These are phyloP conservation scores for Aphodius sticticus DNA, from an alignment of 2,888 invertebrate genomes.

Conservation along the genomic window DNA sequence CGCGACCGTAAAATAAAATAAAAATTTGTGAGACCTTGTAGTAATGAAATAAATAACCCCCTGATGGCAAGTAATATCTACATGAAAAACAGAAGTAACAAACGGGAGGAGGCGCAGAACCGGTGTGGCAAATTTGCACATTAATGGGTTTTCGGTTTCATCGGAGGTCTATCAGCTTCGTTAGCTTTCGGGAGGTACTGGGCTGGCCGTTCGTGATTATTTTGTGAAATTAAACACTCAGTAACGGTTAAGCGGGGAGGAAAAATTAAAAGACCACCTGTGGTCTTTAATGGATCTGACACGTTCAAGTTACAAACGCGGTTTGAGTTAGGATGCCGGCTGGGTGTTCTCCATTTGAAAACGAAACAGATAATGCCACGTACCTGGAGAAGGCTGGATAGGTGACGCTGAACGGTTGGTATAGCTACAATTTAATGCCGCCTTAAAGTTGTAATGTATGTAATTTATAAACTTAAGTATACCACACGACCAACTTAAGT, in stretches of 20 bases:
- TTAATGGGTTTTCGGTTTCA: constrained; percentile 4
- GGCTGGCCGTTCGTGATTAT: constrained; percentile 6
- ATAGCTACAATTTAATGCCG: background rate
- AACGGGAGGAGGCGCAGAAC: background rate
- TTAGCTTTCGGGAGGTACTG: background rate
- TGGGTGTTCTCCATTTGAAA: constrained; percentile 18
- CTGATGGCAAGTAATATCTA: background rate
- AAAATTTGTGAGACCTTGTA: background rate
- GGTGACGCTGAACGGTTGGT: background rate
- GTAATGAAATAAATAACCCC: background rate
- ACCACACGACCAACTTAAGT: background rate
- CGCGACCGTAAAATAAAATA: background rate
- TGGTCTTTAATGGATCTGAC: constrained; percentile 8
- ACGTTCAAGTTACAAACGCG: background rate
- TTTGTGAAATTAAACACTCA: constrained; percentile 18
- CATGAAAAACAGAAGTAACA: background rate
- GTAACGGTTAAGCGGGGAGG: background rate
- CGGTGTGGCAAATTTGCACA: background rate
- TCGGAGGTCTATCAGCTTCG: background rate
- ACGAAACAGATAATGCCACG: background rate
- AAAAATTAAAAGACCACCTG: constrained; percentile 23
- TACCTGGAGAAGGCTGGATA: background rate
- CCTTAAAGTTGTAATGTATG: background rate
- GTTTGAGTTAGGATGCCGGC: constrained; percentile 15
- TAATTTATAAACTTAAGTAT: background rate